Base-by-base conservation (phyloP, 2,113 vertebrate species). In the Alosa alosa region DNA sequence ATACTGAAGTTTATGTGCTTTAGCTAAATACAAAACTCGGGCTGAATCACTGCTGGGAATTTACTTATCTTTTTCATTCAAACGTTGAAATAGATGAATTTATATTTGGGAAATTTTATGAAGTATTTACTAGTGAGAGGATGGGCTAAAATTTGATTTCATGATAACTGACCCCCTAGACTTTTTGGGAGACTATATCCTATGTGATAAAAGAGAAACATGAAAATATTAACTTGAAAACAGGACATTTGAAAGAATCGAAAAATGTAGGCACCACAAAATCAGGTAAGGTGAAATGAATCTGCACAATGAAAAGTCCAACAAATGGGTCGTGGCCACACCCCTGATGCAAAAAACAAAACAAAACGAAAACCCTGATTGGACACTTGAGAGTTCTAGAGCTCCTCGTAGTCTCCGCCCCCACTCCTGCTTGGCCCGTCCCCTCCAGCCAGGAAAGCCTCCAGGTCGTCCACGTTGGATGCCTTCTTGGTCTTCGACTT, bases 361-460 rank as follows among this genome's bases (percentile, higher is more conserved):
- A 84, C 6, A 13, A 72, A 52, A 13, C 47, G 44, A 7, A 5
- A 64, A 83, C 81, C 83, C 85, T 81, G 83, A 83, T 84, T 85
- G 84, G 84, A 72, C 44, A 22, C 8, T 3, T 22, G 82, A 46
- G 7, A 85, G 50, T 45, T 39, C 93, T 96, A 97, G 81, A 97
- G 96, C 85, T 96, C 96, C 91, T 97, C 96, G 0, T 97, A 97
- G 90, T 96, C 96, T 25, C 95, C 96, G 0, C 95, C 95, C 1
- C 93, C 93, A 0, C 18, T 90, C 0, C 91, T 91, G 93, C 90
- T 91, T 75, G 5, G 86, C 0, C 0, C 45, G 1, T 88, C 92
- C 50, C 91, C 92, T 88, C 95, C 95, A 1, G 93, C 93, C 84
- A 97, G 94, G 85, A 97, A 97, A 81, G 95, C 96, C 91, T 97